Base-by-base conservation (phyloP, 2,797 vertebrate species). In the Hafferia zeledoni region DNA sequence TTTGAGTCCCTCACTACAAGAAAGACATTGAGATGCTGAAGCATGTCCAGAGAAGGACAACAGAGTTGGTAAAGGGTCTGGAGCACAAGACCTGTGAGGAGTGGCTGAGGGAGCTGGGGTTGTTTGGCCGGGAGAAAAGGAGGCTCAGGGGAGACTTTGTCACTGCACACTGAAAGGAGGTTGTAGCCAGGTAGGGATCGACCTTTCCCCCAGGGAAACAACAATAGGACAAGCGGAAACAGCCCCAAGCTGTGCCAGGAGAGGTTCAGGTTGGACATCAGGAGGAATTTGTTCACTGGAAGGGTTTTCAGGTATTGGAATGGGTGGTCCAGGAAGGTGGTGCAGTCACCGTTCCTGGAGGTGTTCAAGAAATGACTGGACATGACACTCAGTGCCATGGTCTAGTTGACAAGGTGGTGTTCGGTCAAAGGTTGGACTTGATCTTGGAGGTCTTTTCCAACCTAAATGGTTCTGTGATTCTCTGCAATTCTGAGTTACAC, bases 161-260 rank as follows among this genome's bases (percentile, higher is more conserved):
- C 9, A 10, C 25, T 43, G 41, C 17, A 43, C 41, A 43, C 63
- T 2, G 0, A 69, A 10, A 63, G 56, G 9, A 50, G 16, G 6
- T 0, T 12, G 33, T 8, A 30, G 41, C 30, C 18, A 82, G 31
- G 6, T 13, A 37, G 49, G 19, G n/a, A 24, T 12, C 0, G 0
- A 24, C n/a, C 1, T 13, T 30, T 57, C 43, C 33, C 17, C n/a
- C 57, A n/a, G 31, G 19, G 49, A 89, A 50, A 9, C 12, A 63
- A 57, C 0, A 0, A 57, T 10, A 44, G 11, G 28, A 56, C 10
- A 37, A 64, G 43, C 56, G 10, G 17, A 86, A 60, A 77, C 10
- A 14, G 47, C 11, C 39, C 35, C 61, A 68, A 81, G 33, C 17
- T 64, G 37, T 7, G 27, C 28, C 50, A 52, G 4, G 2, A 11